phyloP scores from a whole-genome alignment of 2,888 invertebrate species.

The Trichogramma dendrolimi region DNA sequence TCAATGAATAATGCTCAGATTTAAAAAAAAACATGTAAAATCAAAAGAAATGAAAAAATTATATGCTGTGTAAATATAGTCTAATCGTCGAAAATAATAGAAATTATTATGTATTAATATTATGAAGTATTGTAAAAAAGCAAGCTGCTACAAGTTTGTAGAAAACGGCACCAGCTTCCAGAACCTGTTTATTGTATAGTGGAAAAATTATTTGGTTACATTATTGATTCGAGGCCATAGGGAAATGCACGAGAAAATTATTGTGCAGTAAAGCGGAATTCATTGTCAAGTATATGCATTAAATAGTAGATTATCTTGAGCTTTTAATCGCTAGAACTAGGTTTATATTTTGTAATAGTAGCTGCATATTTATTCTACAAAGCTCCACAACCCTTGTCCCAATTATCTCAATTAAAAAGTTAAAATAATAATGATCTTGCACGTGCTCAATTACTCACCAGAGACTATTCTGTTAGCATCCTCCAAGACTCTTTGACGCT shows the following conservation, averaged over 20 bases:
- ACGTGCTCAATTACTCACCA: slow-evolving; percentile 44
- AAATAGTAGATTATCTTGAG: slow-evolving; percentile 21
- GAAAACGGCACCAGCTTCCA: slow-evolving; percentile 47
- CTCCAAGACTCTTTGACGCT: slow-evolving; percentile 46
- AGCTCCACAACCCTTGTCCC: slow-evolving; percentile 47
- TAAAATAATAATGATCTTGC: neutral
- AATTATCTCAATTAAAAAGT: slow-evolving; percentile 13
- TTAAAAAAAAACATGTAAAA: neutral
- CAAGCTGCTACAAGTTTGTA: slow-evolving; percentile 43
- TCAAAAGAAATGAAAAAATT: slow-evolving; percentile 16
- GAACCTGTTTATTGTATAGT: slow-evolving; percentile 39
- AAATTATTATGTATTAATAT: slow-evolving; percentile 33
- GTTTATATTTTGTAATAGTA: neutral
- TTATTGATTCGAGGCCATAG: slow-evolving; percentile 16
- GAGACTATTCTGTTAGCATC: slow-evolving; percentile 49
- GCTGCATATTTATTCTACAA: slow-evolving; percentile 37
- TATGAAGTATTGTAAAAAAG: slow-evolving; percentile 33
- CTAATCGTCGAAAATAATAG: slow-evolving; percentile 32
- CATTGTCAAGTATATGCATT: neutral
- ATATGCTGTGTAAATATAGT: slow-evolving; percentile 25
- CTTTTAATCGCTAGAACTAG: slow-evolving; percentile 20
- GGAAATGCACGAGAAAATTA: slow-evolving; percentile 14
- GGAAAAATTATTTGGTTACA: slow-evolving; percentile 31
- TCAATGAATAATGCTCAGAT: neutral
- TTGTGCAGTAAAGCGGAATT: slow-evolving; percentile 12